phyloP scores from a whole-genome alignment of 2,797 vertebrate species.

The Ficedula albicollis region DNA sequence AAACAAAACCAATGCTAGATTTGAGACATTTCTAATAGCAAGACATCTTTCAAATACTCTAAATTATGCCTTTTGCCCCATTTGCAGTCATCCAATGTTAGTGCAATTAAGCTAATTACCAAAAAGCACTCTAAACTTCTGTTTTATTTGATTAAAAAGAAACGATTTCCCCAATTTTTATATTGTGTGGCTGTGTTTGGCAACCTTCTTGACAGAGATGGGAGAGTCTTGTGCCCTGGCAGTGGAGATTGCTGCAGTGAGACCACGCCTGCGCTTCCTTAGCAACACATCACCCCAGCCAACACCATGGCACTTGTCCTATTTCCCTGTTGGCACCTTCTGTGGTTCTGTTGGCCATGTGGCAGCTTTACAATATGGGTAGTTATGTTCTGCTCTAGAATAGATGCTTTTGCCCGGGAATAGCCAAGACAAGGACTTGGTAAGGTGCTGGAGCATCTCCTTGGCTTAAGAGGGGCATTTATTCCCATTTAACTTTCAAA shows the following conservation, averaged over 20 bases:
- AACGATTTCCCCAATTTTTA: background rate
- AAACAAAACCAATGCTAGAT: background rate
- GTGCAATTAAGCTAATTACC: background rate
- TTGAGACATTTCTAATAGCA: background rate
- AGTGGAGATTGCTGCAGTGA: background rate
- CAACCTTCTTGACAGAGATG: background rate
- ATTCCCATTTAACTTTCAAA: background rate
- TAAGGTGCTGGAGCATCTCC: background rate
- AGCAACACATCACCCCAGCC: background rate
- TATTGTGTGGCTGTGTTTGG: background rate
- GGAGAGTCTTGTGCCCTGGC: background rate
- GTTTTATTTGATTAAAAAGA: background rate
- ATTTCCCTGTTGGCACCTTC: background rate
- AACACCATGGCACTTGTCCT: background rate
- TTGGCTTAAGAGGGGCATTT: background rate
- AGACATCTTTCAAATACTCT: background rate
- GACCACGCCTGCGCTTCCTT: background rate
- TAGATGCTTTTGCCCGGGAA: background rate
- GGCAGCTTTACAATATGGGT: background rate
- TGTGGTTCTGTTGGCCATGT: background rate
- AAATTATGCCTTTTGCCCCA: background rate
- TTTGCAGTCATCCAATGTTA: background rate
- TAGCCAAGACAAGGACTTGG: background rate
- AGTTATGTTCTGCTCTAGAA: background rate
- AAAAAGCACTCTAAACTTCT: background rate